phyloP scores from a whole-genome alignment of 1,140 invertebrate species.

The Drosophila subobscura region DNA sequence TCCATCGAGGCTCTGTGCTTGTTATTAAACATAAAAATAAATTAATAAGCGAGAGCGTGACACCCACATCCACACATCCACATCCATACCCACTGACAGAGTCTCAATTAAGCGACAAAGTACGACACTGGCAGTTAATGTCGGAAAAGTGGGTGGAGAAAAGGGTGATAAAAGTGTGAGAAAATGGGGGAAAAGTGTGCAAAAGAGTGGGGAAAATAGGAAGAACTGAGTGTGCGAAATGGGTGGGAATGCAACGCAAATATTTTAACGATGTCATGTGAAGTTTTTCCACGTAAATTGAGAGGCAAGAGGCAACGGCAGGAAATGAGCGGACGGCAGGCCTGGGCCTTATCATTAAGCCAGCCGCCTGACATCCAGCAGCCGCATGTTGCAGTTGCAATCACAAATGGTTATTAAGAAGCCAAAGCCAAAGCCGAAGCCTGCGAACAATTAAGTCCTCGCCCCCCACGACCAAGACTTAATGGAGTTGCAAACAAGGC shows the following conservation, averaged over 20 bases:
- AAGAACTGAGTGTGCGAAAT: not conserved
- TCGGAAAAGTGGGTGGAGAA: not conserved
- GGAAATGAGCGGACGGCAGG: slow-evolving; percentile 2
- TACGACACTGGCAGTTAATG: slow-evolving; percentile 41
- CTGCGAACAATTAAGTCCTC: not conserved
- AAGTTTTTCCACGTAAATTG: slow-evolving; percentile 26
- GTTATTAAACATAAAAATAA: slow-evolving; percentile 64
- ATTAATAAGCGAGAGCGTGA: slow-evolving; percentile 51
- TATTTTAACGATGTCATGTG: slow-evolving; percentile 51
- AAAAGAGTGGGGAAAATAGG: not conserved
- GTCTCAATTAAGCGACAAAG: slow-evolving; percentile 49
- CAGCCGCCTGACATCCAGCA: too few relatives aligned
- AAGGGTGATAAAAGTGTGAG: not conserved
- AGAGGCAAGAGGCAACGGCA: slow-evolving; percentile 5
- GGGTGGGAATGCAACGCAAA: slow-evolving; percentile 37
- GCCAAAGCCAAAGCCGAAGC: too few relatives aligned
- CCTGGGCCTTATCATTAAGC: slow-evolving; percentile 11
- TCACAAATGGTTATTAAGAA: not conserved
- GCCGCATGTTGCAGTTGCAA: not conserved
- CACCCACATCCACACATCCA: slow-evolving; percentile 24
- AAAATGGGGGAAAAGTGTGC: too few relatives aligned
- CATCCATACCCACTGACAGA: slow-evolving; percentile 13
- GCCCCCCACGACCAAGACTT: too few relatives aligned
- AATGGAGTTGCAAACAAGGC: too few relatives aligned
- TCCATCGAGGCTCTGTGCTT: slow-evolving; percentile 12